These are phyloP conservation scores for Anolis sagrei DNA, from an alignment of 2,113 vertebrate species.

Conservation along the genomic window DNA sequence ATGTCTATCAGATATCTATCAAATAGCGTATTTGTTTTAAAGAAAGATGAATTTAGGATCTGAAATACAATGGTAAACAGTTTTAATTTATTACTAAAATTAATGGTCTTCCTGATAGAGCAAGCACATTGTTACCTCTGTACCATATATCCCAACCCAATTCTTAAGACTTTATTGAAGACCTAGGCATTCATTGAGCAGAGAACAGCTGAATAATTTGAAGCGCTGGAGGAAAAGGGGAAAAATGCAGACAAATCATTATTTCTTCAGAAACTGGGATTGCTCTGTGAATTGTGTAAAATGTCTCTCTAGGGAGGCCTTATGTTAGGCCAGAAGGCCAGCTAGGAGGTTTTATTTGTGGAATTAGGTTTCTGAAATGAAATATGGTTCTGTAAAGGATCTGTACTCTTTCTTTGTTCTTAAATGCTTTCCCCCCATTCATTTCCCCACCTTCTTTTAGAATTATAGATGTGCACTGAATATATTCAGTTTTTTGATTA, in stretches of 20 bases:
- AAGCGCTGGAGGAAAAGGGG: slow-evolving; percentile 34
- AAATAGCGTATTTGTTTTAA: background rate
- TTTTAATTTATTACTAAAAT: slow-evolving; percentile 45
- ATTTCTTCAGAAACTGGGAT: slow-evolving; percentile 17
- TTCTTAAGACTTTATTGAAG: slow-evolving; percentile 46
- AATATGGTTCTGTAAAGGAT: slow-evolving; percentile 46
- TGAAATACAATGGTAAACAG: background rate
- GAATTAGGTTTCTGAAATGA: slow-evolving; percentile 52
- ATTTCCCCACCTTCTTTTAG: slow-evolving; percentile 26
- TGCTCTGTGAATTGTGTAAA: slow-evolving; percentile 36
- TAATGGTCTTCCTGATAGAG: slow-evolving; percentile 42
- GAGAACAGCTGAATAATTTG: slow-evolving; percentile 58
- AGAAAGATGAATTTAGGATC: background rate
- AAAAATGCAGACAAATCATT: slow-evolving; percentile 45
- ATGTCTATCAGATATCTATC: slow-evolving; percentile 23
- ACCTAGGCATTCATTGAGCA: slow-evolving; percentile 53
- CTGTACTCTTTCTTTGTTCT: slow-evolving; percentile 40
- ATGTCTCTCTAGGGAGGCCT: slow-evolving; percentile 12
- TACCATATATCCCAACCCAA: slow-evolving; percentile 27
- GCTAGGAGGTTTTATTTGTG: slow-evolving; percentile 56
- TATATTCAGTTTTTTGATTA: background rate
- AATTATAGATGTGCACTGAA: background rate
- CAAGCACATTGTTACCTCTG: slow-evolving; percentile 43
- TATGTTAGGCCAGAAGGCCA: slow-evolving; percentile 21
- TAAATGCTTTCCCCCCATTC: slow-evolving; percentile 14